These are phyloP conservation scores for Coenonympha glycerion DNA, from an alignment of 2,888 invertebrate genomes.

Conservation along the genomic window DNA sequence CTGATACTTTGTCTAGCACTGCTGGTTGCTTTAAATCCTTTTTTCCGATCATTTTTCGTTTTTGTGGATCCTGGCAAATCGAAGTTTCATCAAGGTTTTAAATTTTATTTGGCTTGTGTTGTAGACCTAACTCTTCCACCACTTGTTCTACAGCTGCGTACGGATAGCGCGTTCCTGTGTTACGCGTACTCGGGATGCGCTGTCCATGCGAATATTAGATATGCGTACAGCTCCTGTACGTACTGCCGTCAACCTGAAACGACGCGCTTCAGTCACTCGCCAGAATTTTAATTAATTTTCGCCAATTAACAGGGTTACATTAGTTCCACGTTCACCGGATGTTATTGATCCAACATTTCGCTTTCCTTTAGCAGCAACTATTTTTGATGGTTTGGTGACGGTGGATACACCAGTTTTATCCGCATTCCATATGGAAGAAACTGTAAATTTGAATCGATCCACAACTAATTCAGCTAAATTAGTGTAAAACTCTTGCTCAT, in stretches of 20 bases:
- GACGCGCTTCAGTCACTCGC: no score
- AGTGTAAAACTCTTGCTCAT: neutral
- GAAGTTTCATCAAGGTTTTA: neutral
- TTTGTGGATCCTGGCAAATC: neutral
- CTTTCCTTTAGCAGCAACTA: slow-evolving; percentile 11
- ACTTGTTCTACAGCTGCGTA: no score
- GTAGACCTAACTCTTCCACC: neutral
- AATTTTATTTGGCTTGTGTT: neutral
- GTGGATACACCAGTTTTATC: slow-evolving; percentile 14
- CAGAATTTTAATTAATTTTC: no score
- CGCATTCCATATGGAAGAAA: slow-evolving; percentile 7
- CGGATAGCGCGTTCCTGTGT: no score
- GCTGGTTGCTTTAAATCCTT: neutral
- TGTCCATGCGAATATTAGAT: no score
- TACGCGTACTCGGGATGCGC: no score
- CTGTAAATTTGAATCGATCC: slow-evolving; percentile 11
- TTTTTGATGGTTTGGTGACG: slow-evolving; percentile 10
- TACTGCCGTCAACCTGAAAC: no score
- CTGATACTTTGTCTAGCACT: no score
- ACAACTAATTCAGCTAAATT: slow-evolving; percentile 7
- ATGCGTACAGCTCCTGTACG: no score
- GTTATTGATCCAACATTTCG: slow-evolving; percentile 10
- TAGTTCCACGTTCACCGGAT: slow-evolving; percentile 7
- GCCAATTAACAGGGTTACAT: slow-evolving; percentile 10
- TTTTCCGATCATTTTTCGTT: neutral